Evolutionary conservation across 1,140 invertebrate genomes (phyloP), one percentile per base, ranked within the genome.

Genomic region (Lepidotrigona ventralis): DNA sequence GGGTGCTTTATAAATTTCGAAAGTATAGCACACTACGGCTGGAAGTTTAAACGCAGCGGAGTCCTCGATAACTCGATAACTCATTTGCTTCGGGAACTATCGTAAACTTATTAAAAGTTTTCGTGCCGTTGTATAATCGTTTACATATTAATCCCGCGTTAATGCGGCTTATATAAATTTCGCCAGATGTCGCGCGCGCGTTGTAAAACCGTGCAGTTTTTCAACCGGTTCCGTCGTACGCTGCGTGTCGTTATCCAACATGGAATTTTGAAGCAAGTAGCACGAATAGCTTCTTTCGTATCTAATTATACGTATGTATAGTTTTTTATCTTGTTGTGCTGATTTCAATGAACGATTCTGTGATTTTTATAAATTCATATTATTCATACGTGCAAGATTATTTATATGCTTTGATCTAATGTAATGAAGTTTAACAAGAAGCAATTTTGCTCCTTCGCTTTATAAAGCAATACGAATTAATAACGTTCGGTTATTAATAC

Each of bases 51-150:
- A 79, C 63, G 23, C n/a, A 8, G 8, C 15, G 21, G 39, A 63
- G 56, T 53, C 17, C 39, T 23, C 56, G 39, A 33, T 21, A 73
- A 63, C 39, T 73, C 66, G 19, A 66, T 81, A n/a, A n/a, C n/a
- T 81, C 60, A 74, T 54, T 74, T 66, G 17, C 26, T 6, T 9
- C 17, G 15, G 26, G 15, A 74, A 74, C 70, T 81, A 81, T 81
- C 79, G 71, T 53, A 54, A 81, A 73, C 26, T 72, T 81, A 64
- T 81, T 81, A 63, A 66, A 81, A 74, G 14, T 73, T 81, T 33
- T 33, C 17, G 15, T 39, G 54, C 46, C 33, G 70, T 17, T 39
- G 79, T 53, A 53, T 74, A 81, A 64, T 53, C 39, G 70, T 74
- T 51, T 54, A 74, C 29, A 81, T 54, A 74, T 81, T 81, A 81